Evolutionary conservation across 2,113 vertebrate genomes (phyloP), one percentile per base, ranked within the genome.

Genomic region (Dendropsophus ebraccatus): DNA sequence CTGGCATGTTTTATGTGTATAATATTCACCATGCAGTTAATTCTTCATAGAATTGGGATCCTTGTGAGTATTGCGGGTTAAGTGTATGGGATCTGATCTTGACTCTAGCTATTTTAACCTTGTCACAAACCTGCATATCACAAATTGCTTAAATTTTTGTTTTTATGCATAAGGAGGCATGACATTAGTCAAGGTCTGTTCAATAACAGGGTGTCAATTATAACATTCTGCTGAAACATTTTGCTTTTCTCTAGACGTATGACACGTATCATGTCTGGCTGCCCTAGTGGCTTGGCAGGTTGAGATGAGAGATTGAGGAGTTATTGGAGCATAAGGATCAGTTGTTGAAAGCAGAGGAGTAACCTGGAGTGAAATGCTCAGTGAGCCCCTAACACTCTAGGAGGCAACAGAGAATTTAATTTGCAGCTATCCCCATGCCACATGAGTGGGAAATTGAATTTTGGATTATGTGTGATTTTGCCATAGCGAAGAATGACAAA

Each of bases 321-420:
- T 74, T 81, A 81, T 73, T 87, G 85, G 85, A 87, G 85, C 77
- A 87, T 73, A 87, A 87, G 67, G 78, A 81, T 80, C 85, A 87
- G 85, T 87, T 81, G 85, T 87, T 87, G 85, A 87, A 87, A 87
- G 85, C 77, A 74, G 50, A 81, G 78, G 85, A 87, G 77, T 87
- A 56, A 81, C 85, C 85, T 54, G 54, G 65, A 87, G 85, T 73
- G 85, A 87, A 81, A 87, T 81, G 69, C 85, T 81, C 85, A 74
- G 52, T 81, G 85, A 87, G 85, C 77, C 85, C 84, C 85, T 74
- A 81, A 81, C 85, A 87, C 85, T 81, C 77, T 87, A 74, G 85
- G 85, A 81, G 37, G 69, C 69, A 72, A 81, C 84, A 76, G 62
- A 58, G 80, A 76, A 72, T 88, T 89, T 87, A 83, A 89, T 89